phyloP scores from a whole-genome alignment of 2,888 invertebrate species.

The Seira sanloemensis region DNA sequence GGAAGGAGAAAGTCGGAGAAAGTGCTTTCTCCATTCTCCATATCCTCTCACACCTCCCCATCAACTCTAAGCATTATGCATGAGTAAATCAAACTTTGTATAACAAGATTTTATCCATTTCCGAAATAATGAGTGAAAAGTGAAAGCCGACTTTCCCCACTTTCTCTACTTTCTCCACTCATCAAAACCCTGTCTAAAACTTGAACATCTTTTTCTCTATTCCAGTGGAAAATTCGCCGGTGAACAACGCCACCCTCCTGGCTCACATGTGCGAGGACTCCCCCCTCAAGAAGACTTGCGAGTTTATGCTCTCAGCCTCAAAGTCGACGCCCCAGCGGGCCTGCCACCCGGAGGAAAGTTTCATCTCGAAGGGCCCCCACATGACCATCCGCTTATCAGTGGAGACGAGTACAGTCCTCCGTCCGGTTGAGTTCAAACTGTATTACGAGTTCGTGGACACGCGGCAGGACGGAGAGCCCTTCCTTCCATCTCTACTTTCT shows the following conservation, averaged over 20 bases:
- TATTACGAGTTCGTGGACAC: slow-evolving; percentile 88
- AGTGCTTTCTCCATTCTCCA: too few relatives aligned
- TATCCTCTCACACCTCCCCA: too few relatives aligned
- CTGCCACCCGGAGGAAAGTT: slow-evolving; percentile 84
- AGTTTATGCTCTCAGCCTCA: slow-evolving; percentile 67
- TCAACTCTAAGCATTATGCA: too few relatives aligned
- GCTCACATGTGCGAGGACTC: slow-evolving; percentile 68
- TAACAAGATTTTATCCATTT: too few relatives aligned
- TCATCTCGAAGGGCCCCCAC: slow-evolving; percentile 85
- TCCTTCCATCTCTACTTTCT: too few relatives aligned
- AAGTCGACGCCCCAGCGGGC: slow-evolving; percentile 77
- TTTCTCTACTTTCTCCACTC: too few relatives aligned
- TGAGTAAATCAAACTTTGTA: too few relatives aligned
- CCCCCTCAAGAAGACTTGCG: slow-evolving; percentile 61
- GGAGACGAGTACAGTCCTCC: slow-evolving; percentile 81
- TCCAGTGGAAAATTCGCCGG: slow-evolving; percentile 48
- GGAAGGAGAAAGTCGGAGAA: too few relatives aligned
- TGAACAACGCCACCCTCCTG: slow-evolving; percentile 59
- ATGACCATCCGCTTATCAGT: slow-evolving; percentile 80
- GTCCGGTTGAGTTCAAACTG: slow-evolving; percentile 84
- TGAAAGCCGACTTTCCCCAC: too few relatives aligned
- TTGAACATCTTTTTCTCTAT: too few relatives aligned
- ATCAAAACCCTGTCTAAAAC: too few relatives aligned
- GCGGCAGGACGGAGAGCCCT: slow-evolving; percentile 68
- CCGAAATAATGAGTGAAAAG: too few relatives aligned